These are phyloP conservation scores for Harpalus rubripes DNA, from an alignment of 2,888 invertebrate species.

Conservation along the genomic window DNA sequence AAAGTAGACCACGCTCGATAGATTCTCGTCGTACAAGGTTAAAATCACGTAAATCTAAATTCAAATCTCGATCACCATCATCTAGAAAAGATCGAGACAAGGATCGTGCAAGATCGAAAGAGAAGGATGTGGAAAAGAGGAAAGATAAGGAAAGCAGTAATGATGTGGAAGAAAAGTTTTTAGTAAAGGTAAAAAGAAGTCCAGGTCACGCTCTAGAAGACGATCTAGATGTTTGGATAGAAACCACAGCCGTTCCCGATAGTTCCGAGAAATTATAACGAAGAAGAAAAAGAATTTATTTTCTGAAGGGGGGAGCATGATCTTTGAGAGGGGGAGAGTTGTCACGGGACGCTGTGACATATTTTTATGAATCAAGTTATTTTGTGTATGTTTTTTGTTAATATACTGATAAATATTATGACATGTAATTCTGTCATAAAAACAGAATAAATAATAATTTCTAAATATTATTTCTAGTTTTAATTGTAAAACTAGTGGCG, in stretches of 20 bases:
- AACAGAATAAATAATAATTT: no score
- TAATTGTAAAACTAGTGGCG: no score
- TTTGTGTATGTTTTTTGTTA: no score
- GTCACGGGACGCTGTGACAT: no score
- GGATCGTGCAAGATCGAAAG: constrained; percentile 75
- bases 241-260: constrained; percentile 78
- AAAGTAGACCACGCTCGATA: constrained; percentile 79
- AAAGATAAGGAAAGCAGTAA: constrained; percentile 74
- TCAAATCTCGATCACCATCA: constrained; percentile 71
- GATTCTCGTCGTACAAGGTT: constrained; percentile 75
- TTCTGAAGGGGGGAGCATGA: no score
- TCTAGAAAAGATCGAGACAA: constrained; percentile 77
- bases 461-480: no score
- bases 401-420: no score
- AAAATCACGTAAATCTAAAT: constrained; percentile 74
- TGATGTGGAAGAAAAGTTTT: constrained; percentile 75
- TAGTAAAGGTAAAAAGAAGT: constrained; percentile 77
- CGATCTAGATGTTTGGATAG: constrained; percentile 81
- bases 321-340: no score
- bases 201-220: constrained; percentile 80
- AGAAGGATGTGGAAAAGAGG: constrained; percentile 74
- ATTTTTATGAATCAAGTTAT: no score
- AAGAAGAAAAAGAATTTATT: no score
- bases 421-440: no score
- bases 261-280: no score